Conservation (phyloP, 2,888 invertebrate genomes). For the Drepanosiphum platanoidis region DNA sequence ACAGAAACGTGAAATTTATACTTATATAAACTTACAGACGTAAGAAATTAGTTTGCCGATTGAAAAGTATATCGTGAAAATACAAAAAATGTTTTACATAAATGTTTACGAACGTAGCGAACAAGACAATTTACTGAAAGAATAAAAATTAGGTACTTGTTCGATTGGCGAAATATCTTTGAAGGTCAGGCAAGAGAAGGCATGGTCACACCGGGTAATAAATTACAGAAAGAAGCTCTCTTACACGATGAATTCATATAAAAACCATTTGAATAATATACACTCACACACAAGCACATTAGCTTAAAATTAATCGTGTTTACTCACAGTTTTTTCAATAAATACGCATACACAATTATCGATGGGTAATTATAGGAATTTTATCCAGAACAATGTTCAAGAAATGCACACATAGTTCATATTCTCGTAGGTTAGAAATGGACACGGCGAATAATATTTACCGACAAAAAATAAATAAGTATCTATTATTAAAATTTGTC, state of each 20-base stretch:
- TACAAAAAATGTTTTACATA: background rate
- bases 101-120: background rate
- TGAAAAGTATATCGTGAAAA: background rate
- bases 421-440: too few relatives aligned
- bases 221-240: constrained; percentile 26
- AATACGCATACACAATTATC: background rate
- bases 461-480: background rate
- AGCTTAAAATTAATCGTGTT: constrained; percentile 1
- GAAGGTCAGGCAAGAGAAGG: constrained; percentile 26
- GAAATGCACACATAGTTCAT: background rate
- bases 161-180: constrained; percentile 16
- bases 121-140: background rate
- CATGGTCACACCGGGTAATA: background rate
- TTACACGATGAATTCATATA: background rate
- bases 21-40: background rate
- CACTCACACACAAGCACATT: background rate
- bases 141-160: constrained; percentile 21
- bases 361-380: background rate
- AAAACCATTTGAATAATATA: background rate
- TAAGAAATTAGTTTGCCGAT: background rate
- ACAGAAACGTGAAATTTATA: background rate
- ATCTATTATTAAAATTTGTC: background rate
- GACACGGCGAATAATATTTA: too few relatives aligned
- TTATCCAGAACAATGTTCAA: background rate
- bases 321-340: constrained; percentile 22